Conservation (phyloP, 2,113 vertebrate genomes). For the Sus scrofa region DNA sequence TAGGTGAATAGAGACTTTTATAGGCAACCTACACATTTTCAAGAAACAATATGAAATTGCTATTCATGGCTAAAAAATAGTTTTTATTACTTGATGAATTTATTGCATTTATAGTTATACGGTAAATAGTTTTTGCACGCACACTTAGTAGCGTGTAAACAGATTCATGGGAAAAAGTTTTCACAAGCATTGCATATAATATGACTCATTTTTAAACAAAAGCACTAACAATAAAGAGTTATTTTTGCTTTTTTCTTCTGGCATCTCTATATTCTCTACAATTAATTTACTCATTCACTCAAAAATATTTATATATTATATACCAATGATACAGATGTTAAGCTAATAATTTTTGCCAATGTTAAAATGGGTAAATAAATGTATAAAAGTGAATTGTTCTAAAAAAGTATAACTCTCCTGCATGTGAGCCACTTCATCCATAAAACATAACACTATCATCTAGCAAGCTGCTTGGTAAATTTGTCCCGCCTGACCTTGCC, state of each 20-base stretch:
- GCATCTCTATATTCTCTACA: neutral
- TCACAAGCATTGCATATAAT: neutral
- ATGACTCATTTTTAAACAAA: slow-evolving; percentile 11
- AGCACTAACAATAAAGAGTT: neutral
- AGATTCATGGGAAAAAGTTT: neutral
- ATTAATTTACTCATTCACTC: neutral
- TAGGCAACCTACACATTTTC: slow-evolving; percentile 28
- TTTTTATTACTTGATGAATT: too few relatives aligned
- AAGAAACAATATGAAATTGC: neutral
- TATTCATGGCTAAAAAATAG: neutral
- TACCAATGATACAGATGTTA: neutral
- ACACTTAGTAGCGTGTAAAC: neutral
- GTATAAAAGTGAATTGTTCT: neutral
- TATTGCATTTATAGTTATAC: too few relatives aligned
- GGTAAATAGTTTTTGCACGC: neutral
- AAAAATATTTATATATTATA: slow-evolving; percentile 12
- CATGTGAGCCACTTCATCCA: neutral
- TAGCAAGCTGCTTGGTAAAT: neutral
- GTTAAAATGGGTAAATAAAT: neutral
- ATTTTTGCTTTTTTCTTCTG: neutral
- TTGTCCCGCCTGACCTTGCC: neutral
- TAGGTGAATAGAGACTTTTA: neutral
- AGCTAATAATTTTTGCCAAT: neutral
- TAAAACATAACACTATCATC: neutral
- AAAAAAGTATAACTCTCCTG: neutral